Evolutionary conservation across 2,888 invertebrate genomes (phyloP).

Genomic region (Limnephilus marmoratus): DNA sequence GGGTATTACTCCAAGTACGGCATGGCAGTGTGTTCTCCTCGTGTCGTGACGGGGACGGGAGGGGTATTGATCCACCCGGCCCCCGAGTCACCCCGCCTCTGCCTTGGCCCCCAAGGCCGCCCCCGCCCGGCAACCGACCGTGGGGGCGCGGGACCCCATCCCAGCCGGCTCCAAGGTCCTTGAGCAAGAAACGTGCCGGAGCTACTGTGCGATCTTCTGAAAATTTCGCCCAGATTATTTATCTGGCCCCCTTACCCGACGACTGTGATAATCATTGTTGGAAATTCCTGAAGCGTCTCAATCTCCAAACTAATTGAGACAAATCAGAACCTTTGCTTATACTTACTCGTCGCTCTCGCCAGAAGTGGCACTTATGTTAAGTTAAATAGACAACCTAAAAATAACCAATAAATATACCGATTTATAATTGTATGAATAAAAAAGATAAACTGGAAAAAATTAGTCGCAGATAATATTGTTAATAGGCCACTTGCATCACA

Average conservation of each 20-base stretch:
- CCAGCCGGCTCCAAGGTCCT: neutral
- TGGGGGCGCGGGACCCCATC: conserved; percentile 7
- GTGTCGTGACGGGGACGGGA: conserved; percentile 17
- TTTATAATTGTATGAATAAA: neutral
- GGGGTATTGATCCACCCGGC: conserved; percentile 48
- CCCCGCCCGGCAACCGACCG: neutral
- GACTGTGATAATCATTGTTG: conserved; percentile 2
- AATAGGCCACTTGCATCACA: no score
- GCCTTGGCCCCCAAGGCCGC: conserved; percentile 12
- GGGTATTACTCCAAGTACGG: conserved; percentile 18
- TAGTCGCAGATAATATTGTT: no score
- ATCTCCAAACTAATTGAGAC: neutral
- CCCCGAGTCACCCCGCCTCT: neutral
- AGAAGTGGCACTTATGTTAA: no score
- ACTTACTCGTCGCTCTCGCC: neutral
- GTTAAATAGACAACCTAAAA: neutral
- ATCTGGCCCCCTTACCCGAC: neutral
- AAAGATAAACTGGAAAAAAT: no score
- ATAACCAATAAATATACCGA: neutral
- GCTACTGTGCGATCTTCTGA: conserved; percentile 11
- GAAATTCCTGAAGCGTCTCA: neutral
- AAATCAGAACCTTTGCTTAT: neutral
- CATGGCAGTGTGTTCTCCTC: neutral
- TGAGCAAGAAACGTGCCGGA: conserved; percentile 33
- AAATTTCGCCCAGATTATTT: conserved; percentile 13